Evolutionary conservation across 1,140 invertebrate species (phyloP), one percentile per base, ranked within the genome.

Genomic region (Drosophila sulfurigaster): DNA sequence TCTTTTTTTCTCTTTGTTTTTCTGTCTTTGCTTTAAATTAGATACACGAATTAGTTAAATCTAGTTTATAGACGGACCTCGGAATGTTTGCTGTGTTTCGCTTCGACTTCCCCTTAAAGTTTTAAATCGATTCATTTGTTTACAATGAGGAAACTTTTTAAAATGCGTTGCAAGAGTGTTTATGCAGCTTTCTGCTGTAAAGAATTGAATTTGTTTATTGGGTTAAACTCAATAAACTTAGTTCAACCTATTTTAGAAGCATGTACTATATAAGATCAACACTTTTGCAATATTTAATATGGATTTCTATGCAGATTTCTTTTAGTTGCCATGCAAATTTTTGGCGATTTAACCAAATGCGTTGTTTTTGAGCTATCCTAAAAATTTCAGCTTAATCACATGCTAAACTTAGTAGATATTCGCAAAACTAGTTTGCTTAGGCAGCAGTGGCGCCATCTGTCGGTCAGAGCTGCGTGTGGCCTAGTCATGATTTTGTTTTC

Each of bases 1-100:
- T 25, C 20, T 49, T 49, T 59, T 15, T 30, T 13, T 35, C 41
- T 49, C 8, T 49, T 13, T 51, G 25, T 51, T n/a, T n/a, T 51
- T n/a, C 49, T 28, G 25, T n/a, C 25, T 52, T 30, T 30, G 13
- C 10, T 49, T 65, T 46, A 11, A 35, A 28, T 49, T 28, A 46
- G 66, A 32, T 43, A 30, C 8, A 38, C 11, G 20, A 49, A 30
- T 20, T 54, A 32, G 30, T 38, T 30, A 4, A 6, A 11, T 51
- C 8, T 25, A 7, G 11, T 49, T 10, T 10, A 16, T 20, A 16
- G 5, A 13, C n/a, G 7, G 45, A 15, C 48, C 7, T 11, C 7
- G 16, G 30, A 49, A 16, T 49, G 46, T 20, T 20, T 49, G 46
- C 25, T 30, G 5, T 52, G 49, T 10, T 52, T 52, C 49, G 30